Evolutionary conservation across 35 echinoderm and acorn worm species (phyloP), one percentile per base, ranked within the genome.

Genomic region (Apostichopus parvimensis): DNA sequence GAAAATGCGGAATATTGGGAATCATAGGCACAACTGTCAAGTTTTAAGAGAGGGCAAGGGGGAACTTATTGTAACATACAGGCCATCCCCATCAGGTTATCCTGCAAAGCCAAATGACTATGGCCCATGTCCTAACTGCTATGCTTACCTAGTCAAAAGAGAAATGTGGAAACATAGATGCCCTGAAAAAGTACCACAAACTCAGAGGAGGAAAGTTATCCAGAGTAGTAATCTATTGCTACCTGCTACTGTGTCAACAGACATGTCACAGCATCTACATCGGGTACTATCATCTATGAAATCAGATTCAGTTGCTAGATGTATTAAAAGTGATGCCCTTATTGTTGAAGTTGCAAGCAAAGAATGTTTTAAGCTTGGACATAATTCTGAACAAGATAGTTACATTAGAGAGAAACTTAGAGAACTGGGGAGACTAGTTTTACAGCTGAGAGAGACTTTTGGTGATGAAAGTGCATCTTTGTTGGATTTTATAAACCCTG

Each of bases 91-190:
- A 83, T 45, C 3, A 34, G 54, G 6, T 83, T 9, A 15, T 87
- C 83, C 83, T 87, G 83, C 83, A 87, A 15, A 14, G 14, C 83
- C 83, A n/a, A n/a, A 6, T 60, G 94, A 95, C 65, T 95, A 95
- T 64, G 86, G 87, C 8, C 92, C 94, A 12, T 95, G 94, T 79
- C 86, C 93, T 81, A 21, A 89, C 85, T 95, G 94, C 57, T 84
- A 78, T 56, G 92, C 75, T 5, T 93, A 83, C 34, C 76, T 90
- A 59, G 87, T 95, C 11, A 93, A 78, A 71, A 91, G 34, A n/a
- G 94, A 95, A 68, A 25, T 95, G 59, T 95, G 84, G 91, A 95
- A 92, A 77, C 94, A 95, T 18, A 9, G 78, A 6, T 89, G 85
- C 53, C 18, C 76, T 77, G 79, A 77, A 18, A 77, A 90, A 77